Base-by-base conservation (phyloP, 2,888 invertebrate genomes). In the Xestia ashworthii region DNA sequence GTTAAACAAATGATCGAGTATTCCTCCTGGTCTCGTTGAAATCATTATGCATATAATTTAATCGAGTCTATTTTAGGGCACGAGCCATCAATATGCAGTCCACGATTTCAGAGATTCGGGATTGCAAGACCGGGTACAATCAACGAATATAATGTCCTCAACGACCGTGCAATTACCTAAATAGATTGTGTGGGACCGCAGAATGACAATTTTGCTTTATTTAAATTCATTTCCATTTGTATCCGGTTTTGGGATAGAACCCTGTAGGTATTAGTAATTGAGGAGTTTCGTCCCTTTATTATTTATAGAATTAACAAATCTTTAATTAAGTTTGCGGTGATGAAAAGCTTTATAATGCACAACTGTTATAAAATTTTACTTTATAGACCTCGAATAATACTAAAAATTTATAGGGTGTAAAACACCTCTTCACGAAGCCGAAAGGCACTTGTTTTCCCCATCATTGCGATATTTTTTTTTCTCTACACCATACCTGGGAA, bases 141-240 rank as follows among this genome's bases (percentile, higher is more conserved):
- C 88, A 88, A 74, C 85, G 74, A 48, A 80, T 75, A 83, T 85
- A 82, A 88, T 85, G 74, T 80, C 72, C 87, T 87, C 88, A 88
- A 87, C 88, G 82, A 87, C 82, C 88, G 77, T 80, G 77, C 88
- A 88, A 87, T 87, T 88, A 87, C 80, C 72, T 87, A 84, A 88
- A 84, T 87, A 87, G 85, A 87, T 87, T 87, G 75, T 83, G 80
- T 74, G 80, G 81, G 81, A 77, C 68, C 74, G 48, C 55, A 78
- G 76, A n/a, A 69, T 71, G 84, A 41, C 70, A 80, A 86, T 76
- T 81, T 76, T 73, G 77, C 74, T 82, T 82, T 88, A 84, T 88
- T 87, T 81, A 80, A 86, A 80, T 83, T 76, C 25, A 85, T 82
- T 82, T 85, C 62, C 71, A 76, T 76, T 79, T 69, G 32, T 48